These are phyloP conservation scores for Halcyon senegalensis DNA, from an alignment of 2,113 vertebrate species.

Conservation along the genomic window DNA sequence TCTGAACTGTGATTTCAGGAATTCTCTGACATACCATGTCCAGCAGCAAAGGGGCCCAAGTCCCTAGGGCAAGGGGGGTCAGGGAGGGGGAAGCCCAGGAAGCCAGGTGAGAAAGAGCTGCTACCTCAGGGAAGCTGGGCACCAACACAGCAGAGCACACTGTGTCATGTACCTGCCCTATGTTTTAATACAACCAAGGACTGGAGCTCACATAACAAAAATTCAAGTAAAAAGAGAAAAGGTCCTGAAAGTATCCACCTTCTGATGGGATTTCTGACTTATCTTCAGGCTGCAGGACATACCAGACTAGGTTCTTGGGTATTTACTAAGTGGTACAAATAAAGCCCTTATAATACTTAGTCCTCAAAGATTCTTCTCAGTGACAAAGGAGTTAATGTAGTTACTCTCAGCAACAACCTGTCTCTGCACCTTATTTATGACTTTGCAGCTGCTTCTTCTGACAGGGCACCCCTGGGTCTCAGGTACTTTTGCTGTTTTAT, in stretches of 20 bases:
- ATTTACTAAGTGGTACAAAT: not conserved
- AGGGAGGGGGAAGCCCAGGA: not conserved
- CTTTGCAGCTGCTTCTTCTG: not conserved
- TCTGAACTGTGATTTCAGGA: not conserved
- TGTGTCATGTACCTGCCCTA: fast-evolving
- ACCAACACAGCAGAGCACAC: not conserved
- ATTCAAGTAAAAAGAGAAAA: not conserved
- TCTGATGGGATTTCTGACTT: not conserved
- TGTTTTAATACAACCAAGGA: not conserved
- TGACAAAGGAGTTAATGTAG: not conserved
- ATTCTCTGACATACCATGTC: not conserved
- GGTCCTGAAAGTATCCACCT: not conserved
- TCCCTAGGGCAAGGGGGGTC: not conserved
- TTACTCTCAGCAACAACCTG: not conserved
- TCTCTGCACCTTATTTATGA: not conserved
- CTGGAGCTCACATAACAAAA: not conserved
- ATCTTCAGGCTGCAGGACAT: not conserved
- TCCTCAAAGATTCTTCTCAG: not conserved
- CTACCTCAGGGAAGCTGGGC: not conserved
- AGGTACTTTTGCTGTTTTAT: not conserved
- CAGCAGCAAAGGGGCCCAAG: not conserved
- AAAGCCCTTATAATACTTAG: not conserved
- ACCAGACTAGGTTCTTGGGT: not conserved
- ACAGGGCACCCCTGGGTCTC: not conserved
- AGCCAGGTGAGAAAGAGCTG: not conserved